phyloP scores from a whole-genome alignment of 2,113 vertebrate species.

The Chamaetylas fuelleborni region DNA sequence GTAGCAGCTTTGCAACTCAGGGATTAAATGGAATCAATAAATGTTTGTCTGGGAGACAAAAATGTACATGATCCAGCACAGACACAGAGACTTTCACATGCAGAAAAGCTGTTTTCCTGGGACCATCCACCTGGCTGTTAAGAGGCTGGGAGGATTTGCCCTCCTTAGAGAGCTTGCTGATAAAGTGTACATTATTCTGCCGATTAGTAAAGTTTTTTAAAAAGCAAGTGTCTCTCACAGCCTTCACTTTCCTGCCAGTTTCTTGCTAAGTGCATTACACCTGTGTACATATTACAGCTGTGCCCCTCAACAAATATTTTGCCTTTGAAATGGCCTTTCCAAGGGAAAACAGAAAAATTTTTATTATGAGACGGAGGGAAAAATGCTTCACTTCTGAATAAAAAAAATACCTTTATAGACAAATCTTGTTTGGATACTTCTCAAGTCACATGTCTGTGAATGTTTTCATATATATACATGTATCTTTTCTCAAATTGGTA shows the following conservation, averaged over 20 bases:
- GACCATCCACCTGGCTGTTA: neutral
- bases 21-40: neutral
- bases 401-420: neutral
- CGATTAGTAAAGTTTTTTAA: neutral
- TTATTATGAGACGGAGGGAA: neutral
- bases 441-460: neutral
- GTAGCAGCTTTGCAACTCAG: neutral
- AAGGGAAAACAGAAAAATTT: neutral
- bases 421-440: neutral
- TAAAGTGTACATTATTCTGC: neutral
- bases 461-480: neutral
- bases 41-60: neutral
- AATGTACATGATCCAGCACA: neutral
- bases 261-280: neutral
- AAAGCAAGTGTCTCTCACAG: neutral
- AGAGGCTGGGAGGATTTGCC: neutral
- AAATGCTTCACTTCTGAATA: neutral
- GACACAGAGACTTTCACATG: neutral
- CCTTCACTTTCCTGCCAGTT: conserved; percentile 4
- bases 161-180: neutral
- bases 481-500: conserved; percentile 15
- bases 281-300: neutral
- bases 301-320: neutral
- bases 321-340: neutral
- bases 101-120: neutral